Evolutionary conservation across 2,113 vertebrate species (phyloP).

Genomic region (Spheniscus mendiculus): DNA sequence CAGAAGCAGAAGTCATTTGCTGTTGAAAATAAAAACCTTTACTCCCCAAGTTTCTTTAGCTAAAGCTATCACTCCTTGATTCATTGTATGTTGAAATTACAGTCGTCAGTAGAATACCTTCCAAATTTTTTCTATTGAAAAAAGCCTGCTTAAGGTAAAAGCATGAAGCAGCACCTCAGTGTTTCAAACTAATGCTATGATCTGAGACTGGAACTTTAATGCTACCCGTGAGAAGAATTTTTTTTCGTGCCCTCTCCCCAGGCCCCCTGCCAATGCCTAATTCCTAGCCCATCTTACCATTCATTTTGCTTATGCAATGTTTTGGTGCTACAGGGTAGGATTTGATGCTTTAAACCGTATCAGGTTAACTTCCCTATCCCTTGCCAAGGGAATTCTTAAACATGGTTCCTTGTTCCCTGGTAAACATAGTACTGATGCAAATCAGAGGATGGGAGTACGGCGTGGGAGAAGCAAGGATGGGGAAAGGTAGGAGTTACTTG

Average conservation of each 20-base stretch:
- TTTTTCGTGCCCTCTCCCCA: background rate
- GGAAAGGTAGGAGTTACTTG: background rate
- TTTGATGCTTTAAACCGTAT: background rate
- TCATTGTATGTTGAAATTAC: background rate
- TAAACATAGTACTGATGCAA: background rate
- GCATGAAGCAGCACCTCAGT: background rate
- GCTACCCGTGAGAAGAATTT: background rate
- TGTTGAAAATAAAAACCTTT: background rate
- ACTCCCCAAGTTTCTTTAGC: background rate
- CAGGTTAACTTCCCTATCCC: background rate
- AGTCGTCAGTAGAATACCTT: background rate
- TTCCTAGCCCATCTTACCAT: background rate
- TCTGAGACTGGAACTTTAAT: background rate
- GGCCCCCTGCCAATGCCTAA: rapidly evolving
- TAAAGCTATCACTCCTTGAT: background rate
- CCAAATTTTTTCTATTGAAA: background rate
- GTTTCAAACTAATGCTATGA: background rate
- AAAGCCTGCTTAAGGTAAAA: background rate
- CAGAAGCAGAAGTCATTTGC: background rate
- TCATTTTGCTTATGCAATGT: background rate
- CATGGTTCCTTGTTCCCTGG: background rate
- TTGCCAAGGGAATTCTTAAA: background rate
- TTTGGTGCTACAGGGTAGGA: background rate
- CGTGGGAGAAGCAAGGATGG: background rate
- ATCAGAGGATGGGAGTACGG: background rate